Conservation (phyloP, 2,888 invertebrate species). For the Andrena flavipes region DNA sequence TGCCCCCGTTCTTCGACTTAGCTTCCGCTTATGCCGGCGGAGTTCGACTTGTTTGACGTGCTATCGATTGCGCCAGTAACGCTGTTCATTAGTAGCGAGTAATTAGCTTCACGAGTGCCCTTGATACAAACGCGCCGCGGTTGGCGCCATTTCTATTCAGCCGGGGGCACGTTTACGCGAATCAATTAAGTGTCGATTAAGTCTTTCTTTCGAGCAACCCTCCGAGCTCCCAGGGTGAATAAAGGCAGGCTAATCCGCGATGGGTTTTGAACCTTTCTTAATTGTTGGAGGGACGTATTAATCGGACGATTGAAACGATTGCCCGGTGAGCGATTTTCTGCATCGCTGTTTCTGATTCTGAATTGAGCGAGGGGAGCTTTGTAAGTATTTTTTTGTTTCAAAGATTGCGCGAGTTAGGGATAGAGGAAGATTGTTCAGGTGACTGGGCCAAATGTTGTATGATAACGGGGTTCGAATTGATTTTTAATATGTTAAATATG, state of each 20-base stretch:
- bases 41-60: conserved; percentile 63
- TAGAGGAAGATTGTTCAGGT: too few species aligned
- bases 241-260: conserved; percentile 5
- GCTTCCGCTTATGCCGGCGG: conserved; percentile 57
- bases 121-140: conserved; percentile 42
- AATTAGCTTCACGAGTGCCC: conserved; percentile 60
- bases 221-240: neutral
- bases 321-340: neutral
- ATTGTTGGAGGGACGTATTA: neutral
- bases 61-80: conserved; percentile 58
- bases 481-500: too few species aligned
- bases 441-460: too few species aligned
- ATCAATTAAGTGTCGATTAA: conserved; percentile 53
- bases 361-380: neutral
- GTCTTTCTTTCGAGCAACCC: conserved; percentile 30
- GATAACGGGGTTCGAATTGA: too few species aligned
- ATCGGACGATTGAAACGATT: neutral
- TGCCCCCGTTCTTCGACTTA: conserved; percentile 34
- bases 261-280: neutral
- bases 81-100: conserved; percentile 59
- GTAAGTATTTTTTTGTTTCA: neutral
- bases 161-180: conserved; percentile 38
- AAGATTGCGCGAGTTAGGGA: too few species aligned
- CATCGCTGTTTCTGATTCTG: neutral
- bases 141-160: conserved; percentile 8